Evolutionary conservation across 2,888 invertebrate species (phyloP), one percentile per base, ranked within the genome.

Genomic region (Eupithecia centaureata): DNA sequence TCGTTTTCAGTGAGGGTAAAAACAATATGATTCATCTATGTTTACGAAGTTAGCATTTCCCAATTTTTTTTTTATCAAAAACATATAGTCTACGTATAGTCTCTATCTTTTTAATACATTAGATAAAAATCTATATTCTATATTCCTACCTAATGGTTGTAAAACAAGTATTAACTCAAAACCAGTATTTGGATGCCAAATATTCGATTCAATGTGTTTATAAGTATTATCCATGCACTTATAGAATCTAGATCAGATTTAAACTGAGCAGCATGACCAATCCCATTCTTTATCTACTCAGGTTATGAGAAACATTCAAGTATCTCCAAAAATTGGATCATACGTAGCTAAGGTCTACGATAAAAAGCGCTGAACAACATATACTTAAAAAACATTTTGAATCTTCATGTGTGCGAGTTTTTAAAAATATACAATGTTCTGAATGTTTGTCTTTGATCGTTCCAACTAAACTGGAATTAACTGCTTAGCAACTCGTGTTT

Each of bases 101-200:
- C n/a, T n/a, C n/a, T n/a, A n/a, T n/a, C 28, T 13, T n/a, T 58
- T 67, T 62, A 62, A 62, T 66, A 51, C 18, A n/a, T 10, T 51
- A 32, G 22, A n/a, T n/a, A n/a, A n/a, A n/a, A n/a, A n/a, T n/a
- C n/a, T 67, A 30, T 58, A 30, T 38, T 51, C 18, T 47, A 27
- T 59, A n/a, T 18, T 27, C 27, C 0, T n/a, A 30, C 25, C 22
- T 52, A 59, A 33, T 62, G 65, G 59, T 64, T 52, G 68, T 61
- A 74, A 74, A 42, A 42, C 42, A 42, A 42, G 76, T 82, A 77
- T 78, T 80, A 79, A 71, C 54, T 65, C 73, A 77, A 78, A n/a
- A 76, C 73, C 81, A 85, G 85, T 85, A 85, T 85, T 85, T 76
- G 65, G 60, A 77, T 74, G 83, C 84, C 84, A 83, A 85, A 85